Percentiles rank a stretch among this genome's conserved stretches.
These are phyloP conservation scores for Lycodopsis pacificus DNA, from an alignment of 2,797 vertebrate genomes.

Conservation along the genomic window DNA sequence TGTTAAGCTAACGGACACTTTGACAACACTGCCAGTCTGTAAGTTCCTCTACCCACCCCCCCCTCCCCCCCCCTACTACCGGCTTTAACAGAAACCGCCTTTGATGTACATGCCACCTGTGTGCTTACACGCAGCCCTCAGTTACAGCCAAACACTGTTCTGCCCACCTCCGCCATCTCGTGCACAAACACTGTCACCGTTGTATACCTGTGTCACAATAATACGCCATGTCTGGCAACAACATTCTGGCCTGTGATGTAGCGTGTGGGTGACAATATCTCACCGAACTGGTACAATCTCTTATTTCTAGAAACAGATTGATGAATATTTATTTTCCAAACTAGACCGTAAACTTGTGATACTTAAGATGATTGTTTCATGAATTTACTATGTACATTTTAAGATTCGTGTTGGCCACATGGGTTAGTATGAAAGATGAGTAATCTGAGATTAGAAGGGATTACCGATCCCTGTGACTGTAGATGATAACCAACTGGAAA, in stretches of 20 bases:
- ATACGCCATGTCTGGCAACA: background rate
- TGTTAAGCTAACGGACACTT: slow-evolving; percentile 72
- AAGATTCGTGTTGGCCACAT: slow-evolving; percentile 2
- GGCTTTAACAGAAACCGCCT: slow-evolving; percentile 51
- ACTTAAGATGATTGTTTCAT: background rate
- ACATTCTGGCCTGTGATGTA: background rate
- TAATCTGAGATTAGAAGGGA: slow-evolving; percentile 48
- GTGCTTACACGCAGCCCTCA: slow-evolving; percentile 32
- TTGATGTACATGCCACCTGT: slow-evolving; percentile 62
- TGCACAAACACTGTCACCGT: background rate
- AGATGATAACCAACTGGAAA: slow-evolving; percentile 9
- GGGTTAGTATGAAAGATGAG: slow-evolving; percentile 11
- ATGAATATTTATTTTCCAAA: background rate
- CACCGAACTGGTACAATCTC: background rate
- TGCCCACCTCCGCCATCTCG: slow-evolving; percentile 30
- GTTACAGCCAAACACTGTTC: slow-evolving; percentile 29
- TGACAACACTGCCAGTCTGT: slow-evolving; percentile 71
- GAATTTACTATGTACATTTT: background rate
- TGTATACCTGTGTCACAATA: background rate
- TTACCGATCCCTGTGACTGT: slow-evolving; percentile 11
- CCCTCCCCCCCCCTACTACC: slow-evolving; percentile 50
- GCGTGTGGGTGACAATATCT: background rate
- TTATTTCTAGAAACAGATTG: background rate
- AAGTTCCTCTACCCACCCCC: slow-evolving; percentile 57
- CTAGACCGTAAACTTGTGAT: background rate